These are phyloP conservation scores for Dromiciops gliroides DNA, from an alignment of 2,113 vertebrate species.

Conservation along the genomic window DNA sequence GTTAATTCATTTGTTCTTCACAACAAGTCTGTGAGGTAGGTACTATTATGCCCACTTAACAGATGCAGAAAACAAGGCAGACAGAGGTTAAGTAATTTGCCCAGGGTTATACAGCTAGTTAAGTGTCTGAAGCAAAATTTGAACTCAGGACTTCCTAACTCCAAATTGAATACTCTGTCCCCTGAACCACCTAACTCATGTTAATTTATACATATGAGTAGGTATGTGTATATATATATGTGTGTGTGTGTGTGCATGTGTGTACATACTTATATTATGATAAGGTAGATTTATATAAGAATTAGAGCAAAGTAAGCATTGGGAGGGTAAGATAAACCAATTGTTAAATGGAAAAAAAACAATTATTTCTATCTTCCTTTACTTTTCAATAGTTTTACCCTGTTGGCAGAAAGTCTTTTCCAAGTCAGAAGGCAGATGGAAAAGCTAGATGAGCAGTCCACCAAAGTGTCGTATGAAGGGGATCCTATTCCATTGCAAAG, in stretches of 20 bases:
- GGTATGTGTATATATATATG: no score
- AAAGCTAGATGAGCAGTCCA: constrained; percentile 93
- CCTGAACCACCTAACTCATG: not conserved
- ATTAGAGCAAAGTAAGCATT: not conserved
- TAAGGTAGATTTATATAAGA: not conserved
- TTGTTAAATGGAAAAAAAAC: constrained; percentile 8
- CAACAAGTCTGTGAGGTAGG: not conserved
- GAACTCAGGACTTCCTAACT: not conserved
- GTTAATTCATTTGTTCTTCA: not conserved
- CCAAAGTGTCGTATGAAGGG: constrained; percentile 95
- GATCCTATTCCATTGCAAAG: constrained; percentile 94
- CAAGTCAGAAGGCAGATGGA: constrained; percentile 95
- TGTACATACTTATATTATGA: not conserved
- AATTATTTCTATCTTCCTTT: constrained; percentile 35
- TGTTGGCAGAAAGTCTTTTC: constrained; percentile 96
- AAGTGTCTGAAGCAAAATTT: not conserved
- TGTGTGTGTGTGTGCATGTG: no score
- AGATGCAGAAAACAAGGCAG: not conserved
- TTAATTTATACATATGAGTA: not conserved
- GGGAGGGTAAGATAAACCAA: not conserved
- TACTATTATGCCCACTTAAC: not conserved
- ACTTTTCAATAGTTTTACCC: constrained; percentile 88
- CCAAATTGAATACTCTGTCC: not conserved
- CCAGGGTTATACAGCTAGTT: not conserved
- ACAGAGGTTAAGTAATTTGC: not conserved